Evolutionary conservation across 1,140 invertebrate species (phyloP), one percentile per base, ranked within the genome.

Genomic region (Muscidifurax raptorellus): DNA sequence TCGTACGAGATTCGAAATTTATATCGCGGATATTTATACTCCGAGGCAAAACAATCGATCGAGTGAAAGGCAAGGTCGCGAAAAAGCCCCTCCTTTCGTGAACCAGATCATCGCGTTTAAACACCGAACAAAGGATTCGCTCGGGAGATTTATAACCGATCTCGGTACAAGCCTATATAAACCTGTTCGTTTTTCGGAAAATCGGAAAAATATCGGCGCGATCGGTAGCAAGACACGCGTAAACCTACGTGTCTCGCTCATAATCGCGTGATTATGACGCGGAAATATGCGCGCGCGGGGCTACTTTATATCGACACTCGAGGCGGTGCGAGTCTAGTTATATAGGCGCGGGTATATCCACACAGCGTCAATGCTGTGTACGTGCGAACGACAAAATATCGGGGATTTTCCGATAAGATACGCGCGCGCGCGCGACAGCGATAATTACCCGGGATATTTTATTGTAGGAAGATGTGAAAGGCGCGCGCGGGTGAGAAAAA

Each of bases 11-110:
- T 47, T 47, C 44, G 13, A 15, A 47, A 47, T 47, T 47, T 47
- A 59, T 59, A 59, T 59, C 67, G 12, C 27, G 27, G 5, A 28
- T 28, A 27, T 69, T 12, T 86, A 75, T 81, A 83, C 81, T 69
- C 69, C 67, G 78, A 75, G 59, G 80, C n/a, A 28, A 36, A 59
- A 59, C 52, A 59, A 59, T 59, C 52, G 44, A 12, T 5, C 22
- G 22, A 59, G 52, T 59, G 52, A 59, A 59, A 59, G 22, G 52
- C 22, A 59, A 59, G 52, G 52, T 59, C 52, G 52, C 52, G 1
- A 59, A 59, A 22, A 5, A 59, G 22, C 52, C 52, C n/a, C 44
- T 4, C 52, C 52, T 59, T n/a, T 59, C 52, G n/a, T 6, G 36
- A 22, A 59, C 18, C 22, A 59, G 22, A 59, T n/a, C 52, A 59